phyloP scores from a whole-genome alignment of 2,113 vertebrate genomes.

The Nerophis lumbriciformis region DNA sequence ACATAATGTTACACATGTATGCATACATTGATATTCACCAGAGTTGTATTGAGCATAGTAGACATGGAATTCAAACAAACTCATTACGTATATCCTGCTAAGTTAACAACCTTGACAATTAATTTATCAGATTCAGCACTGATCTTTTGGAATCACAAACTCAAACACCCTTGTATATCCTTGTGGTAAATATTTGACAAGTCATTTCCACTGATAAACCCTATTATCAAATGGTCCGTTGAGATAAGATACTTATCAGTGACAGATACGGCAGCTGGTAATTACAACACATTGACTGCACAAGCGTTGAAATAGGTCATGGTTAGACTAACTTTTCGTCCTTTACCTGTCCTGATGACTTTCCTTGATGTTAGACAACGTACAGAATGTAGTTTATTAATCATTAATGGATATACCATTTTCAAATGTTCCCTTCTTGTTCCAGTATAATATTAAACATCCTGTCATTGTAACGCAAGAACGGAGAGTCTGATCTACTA shows the following conservation, averaged over 20 bases:
- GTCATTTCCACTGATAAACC: slow-evolving; percentile 60
- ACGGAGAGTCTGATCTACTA: no score
- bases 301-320: slow-evolving; percentile 27
- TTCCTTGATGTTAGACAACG: slow-evolving; percentile 5
- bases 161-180: slow-evolving; percentile 60
- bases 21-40: neutral
- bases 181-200: slow-evolving; percentile 53
- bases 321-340: slow-evolving; percentile 37
- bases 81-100: neutral
- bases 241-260: slow-evolving; percentile 65
- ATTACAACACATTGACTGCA: slow-evolving; percentile 63
- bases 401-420: no score
- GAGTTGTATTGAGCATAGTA: no score
- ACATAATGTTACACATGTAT: no score
- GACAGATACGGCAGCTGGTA: slow-evolving; percentile 56
- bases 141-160: slow-evolving; percentile 33
- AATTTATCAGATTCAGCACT: slow-evolving; percentile 34
- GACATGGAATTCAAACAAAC: no score
- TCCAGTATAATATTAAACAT: no score
- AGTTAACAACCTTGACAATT: slow-evolving; percentile 12
- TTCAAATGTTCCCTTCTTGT: no score
- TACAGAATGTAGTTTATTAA: slow-evolving; percentile 2
- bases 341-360: slow-evolving; percentile 32
- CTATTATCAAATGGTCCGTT: slow-evolving; percentile 55
- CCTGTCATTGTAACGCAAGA: no score